These are phyloP conservation scores for Bimastos eiseni DNA, from an alignment of 2,888 invertebrate species.

Conservation along the genomic window DNA sequence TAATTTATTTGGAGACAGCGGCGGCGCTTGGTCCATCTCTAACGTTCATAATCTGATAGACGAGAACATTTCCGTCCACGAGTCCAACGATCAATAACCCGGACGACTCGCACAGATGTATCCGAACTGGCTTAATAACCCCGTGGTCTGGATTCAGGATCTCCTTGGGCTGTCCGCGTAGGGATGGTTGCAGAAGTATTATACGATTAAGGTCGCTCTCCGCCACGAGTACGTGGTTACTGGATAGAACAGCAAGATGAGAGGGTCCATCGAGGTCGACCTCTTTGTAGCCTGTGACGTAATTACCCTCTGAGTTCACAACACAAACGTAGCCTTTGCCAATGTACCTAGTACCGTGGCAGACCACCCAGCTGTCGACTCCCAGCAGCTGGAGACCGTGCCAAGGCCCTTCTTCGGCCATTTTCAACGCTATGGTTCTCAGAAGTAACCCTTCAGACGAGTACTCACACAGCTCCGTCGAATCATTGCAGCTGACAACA, in stretches of 20 bases:
- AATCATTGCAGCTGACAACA: neutral
- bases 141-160: neutral
- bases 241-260: neutral
- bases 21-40: neutral
- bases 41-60: neutral
- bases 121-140: neutral
- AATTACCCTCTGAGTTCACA: neutral
- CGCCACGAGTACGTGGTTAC: neutral
- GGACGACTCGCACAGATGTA: neutral
- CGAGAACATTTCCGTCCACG: neutral
- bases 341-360: neutral
- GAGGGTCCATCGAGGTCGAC: neutral
- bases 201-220: neutral
- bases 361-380: neutral
- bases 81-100: neutral
- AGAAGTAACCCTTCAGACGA: neutral
- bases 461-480: neutral
- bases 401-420: slow-evolving; percentile 7
- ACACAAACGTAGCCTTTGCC: neutral
- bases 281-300: neutral
- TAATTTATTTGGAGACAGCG: neutral
- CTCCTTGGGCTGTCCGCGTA: neutral
- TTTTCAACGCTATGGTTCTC: neutral
- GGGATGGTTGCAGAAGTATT: neutral
- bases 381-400: neutral